Percentiles rank a stretch among this genome's conserved stretches.
These are phyloP conservation scores for Ephydatia muelleri DNA, from an alignment of 37 sponge, comb jelly and placozoan species.

Conservation along the genomic window DNA sequence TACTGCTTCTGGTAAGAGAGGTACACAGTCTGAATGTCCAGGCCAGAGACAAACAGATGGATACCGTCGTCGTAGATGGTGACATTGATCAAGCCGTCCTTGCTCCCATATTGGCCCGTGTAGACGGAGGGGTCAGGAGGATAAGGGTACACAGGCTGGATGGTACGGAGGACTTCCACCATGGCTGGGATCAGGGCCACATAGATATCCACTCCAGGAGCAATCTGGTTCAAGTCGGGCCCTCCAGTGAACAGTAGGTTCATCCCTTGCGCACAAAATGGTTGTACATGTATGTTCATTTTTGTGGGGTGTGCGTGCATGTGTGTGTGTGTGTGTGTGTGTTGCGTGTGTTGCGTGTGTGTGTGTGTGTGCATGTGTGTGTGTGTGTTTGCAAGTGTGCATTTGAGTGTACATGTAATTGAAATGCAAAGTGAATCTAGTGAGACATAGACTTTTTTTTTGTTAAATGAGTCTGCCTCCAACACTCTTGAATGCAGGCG, in stretches of 20 bases:
- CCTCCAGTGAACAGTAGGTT: not conserved
- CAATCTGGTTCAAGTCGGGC: not conserved
- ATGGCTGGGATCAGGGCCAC: slow-evolving; percentile 43
- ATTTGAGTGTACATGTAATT: too few species aligned
- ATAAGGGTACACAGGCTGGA: slow-evolving; percentile 26
- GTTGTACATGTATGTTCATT: not conserved
- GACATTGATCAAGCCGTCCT: not conserved
- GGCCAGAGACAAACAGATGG: not conserved
- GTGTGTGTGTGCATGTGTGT: too few species aligned
- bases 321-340: too few species aligned
- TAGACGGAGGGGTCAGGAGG: slow-evolving; percentile 31
- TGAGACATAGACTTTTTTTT: too few species aligned
- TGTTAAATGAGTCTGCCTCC: too few species aligned
- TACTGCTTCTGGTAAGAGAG: not conserved
- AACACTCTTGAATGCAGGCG: too few species aligned
- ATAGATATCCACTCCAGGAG: not conserved
- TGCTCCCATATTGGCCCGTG: not conserved
- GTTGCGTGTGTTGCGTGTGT: too few species aligned
- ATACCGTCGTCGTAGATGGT: not conserved
- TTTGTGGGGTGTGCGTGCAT: too few species aligned
- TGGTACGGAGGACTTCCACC: not conserved
- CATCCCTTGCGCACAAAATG: not conserved
- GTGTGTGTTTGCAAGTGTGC: too few species aligned
- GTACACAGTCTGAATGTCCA: not conserved
- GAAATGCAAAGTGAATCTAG: too few species aligned